Base-by-base conservation (phyloP, 2,888 invertebrate genomes). In the Callosobruchus maculatus region DNA sequence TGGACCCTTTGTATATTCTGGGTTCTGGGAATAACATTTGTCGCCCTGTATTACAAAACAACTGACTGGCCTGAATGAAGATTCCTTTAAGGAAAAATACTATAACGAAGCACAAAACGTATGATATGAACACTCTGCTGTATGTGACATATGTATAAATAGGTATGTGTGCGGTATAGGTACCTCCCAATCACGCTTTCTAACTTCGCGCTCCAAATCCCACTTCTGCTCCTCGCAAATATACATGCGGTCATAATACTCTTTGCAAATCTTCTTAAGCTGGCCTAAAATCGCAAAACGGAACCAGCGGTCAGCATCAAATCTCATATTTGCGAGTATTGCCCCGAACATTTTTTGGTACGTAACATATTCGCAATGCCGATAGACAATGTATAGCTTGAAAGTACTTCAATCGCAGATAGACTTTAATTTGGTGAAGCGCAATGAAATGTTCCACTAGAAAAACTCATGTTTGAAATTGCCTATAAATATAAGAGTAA, bases 171-270 rank as follows among this genome's bases (percentile, higher is more conserved):
- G 78, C 74, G 70, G 70, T 76, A 72, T 76, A 67, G 73, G 76
- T 94, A 98, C 98, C 97, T 98, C 98, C 92, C 95, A 97, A 92
- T 98, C 98, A 93, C 97, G 97, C 93, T 97, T 97, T 92, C 97
- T 95, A 92, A 98, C 97, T 93, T 97, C 97, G 92, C 95, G 95
- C 94, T 99, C 99, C 95, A 99, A 97, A 95, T 99, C 99, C 95
- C 98, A 99, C 93, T 98, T 98, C 92, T 97, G 97, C 92, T 96
- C 95, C 93, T 98, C 98, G 93, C 97, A 95, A 91, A 94, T 92
- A 93, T 94, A 94, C 93, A 98, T 94, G 92, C 97, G 96, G 90
- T 95, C 94, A 94, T 95, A 94, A 93, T 97, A 96, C 91, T 95
- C 94, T 93, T 95, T 93, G 92, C 95, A 93, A 92, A 97, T 94